Base-by-base conservation (phyloP, 1,140 invertebrate genomes). In the Megalonaias nervosa region DNA sequence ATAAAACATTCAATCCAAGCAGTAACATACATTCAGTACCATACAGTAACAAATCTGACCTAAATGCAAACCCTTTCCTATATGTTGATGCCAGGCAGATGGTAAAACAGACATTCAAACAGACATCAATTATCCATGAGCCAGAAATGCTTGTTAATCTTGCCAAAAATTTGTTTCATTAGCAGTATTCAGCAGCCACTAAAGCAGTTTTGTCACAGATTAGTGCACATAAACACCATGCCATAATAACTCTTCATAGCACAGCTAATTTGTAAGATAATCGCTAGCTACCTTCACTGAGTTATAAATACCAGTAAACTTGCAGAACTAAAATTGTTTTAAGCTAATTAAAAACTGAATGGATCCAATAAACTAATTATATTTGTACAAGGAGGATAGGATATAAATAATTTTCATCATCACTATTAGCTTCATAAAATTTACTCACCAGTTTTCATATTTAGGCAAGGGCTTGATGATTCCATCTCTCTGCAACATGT, bases 371-470 rank as follows among this genome's bases (percentile, higher is more conserved):
- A 26, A 26, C 26, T 26, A 26, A 19, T 61, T 19, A n/a, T 13
- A 19, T 5, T n/a, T n/a, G 4, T 19, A 21, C 3, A 3, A 17
- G 21, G 2, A 61, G 21, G 4, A 0, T 23, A 61, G 60, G 1
- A 61, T 13, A 26, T 61, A 19, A 4, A 11, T n/a, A 2, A n/a
- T 19, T n/a, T 5, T 23, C 26, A 21, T 16, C 15, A 26, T 26
- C 26, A 26, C 5, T 23, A 26, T 26, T 26, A 67, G n/a, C 16
- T 9, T 23, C 3, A 17, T 60, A 17, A 60, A 61, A 21, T 17
- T 14, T 69, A 91, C 93, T 93, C 87, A 97, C 96, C 97, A 99
- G 90, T 99, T 99, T 66, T 98, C 93, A 89, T 98, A 98, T 92
- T 99, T 99, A 6, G 95, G 94, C 19, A 89, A 77, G 81, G 79